Evolutionary conservation across 1,140 invertebrate species (phyloP).

Genomic region (Eumaeus atala): DNA sequence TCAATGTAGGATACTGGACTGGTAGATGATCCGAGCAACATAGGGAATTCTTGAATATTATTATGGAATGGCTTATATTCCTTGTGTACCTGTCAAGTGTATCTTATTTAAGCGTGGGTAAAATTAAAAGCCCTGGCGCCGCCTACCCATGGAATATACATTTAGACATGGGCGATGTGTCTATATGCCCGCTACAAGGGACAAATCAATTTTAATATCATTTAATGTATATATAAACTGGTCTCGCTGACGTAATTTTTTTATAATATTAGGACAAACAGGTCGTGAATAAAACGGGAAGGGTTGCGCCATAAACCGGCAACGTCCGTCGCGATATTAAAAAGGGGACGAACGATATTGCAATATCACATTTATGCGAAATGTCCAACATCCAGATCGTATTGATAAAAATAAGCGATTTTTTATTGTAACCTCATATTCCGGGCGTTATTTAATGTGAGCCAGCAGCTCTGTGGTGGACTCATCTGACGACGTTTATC

Average conservation of each 20-base stretch:
- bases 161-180: no score
- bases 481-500: no score
- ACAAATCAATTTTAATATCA: constrained; percentile 11
- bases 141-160: no score
- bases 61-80: neutral
- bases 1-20: no score
- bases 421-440: constrained; percentile 63
- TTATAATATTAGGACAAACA: constrained; percentile 73
- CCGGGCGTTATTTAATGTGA: constrained; percentile 25
- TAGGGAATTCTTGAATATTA: constrained; percentile 7
- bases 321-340: constrained; percentile 71
- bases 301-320: constrained; percentile 71
- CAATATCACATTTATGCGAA: constrained; percentile 74
- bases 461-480: constrained; percentile 4
- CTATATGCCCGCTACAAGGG: no score
- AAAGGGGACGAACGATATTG: constrained; percentile 72
- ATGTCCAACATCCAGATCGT: constrained; percentile 71
- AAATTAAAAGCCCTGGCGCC: no score
- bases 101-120: no score
- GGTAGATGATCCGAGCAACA: no score
- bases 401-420: constrained; percentile 74
- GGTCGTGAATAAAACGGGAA: constrained; percentile 69
- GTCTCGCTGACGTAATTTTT: constrained; percentile 68
- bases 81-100: no score
- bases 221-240: constrained; percentile 9